Evolutionary conservation across 2,888 invertebrate species (phyloP).

Genomic region (Gastracanthus pulcherrimus): DNA sequence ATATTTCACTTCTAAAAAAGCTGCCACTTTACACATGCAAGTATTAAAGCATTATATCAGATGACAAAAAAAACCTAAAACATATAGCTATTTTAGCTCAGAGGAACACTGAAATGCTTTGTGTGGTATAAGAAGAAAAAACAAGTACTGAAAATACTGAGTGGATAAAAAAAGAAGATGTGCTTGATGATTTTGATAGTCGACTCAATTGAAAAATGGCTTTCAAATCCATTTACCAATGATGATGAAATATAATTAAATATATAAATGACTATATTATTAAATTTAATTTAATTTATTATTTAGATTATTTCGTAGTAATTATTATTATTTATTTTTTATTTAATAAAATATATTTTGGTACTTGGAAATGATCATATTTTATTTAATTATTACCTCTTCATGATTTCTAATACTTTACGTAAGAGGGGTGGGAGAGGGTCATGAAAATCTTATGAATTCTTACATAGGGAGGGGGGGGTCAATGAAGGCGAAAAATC

Average conservation of each 20-base stretch:
- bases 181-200: too few species aligned
- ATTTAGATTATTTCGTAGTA: not conserved
- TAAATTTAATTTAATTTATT: not conserved
- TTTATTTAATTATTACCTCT: not conserved
- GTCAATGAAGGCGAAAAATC: not conserved
- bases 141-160: too few species aligned
- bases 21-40: not conserved
- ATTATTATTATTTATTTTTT: not conserved
- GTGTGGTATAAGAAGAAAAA: too few species aligned
- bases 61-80: not conserved
- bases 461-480: not conserved
- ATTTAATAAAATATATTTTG: not conserved
- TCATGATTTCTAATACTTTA: not conserved
- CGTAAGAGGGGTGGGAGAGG: not conserved
- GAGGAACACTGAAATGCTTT: too few species aligned
- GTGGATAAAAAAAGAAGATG: too few species aligned
- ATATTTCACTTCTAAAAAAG: conserved; percentile 24
- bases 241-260: not conserved
- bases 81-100: too few species aligned
- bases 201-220: not conserved
- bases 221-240: not conserved
- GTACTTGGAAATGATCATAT: not conserved
- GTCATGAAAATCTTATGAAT: not conserved
- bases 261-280: not conserved
- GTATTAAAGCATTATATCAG: not conserved